Evolutionary conservation across 2,113 vertebrate species (phyloP).

Genomic region (Hydrolagus affinis): DNA sequence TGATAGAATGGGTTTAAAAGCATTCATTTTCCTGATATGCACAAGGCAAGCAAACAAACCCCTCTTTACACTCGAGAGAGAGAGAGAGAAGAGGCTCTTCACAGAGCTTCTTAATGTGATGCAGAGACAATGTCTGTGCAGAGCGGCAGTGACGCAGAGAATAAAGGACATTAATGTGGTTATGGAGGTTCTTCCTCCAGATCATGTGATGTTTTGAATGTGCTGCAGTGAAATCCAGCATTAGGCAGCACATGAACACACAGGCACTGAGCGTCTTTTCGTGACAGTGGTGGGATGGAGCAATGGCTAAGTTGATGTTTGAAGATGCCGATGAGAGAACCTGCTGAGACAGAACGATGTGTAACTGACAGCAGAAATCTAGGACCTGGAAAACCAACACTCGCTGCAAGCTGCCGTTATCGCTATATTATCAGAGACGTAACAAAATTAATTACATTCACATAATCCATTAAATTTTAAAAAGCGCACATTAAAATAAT

Average conservation of each 20-base stretch:
- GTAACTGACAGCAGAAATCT: constrained; percentile 28
- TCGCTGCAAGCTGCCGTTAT: background rate
- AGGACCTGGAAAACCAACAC: too few relatives aligned
- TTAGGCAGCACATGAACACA: constrained; percentile 22
- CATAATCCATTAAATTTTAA: background rate
- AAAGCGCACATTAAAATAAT: too few relatives aligned
- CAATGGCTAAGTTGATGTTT: constrained; percentile 25
- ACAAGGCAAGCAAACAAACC: background rate
- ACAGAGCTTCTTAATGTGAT: background rate
- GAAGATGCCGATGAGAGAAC: constrained; percentile 8
- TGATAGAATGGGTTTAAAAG: background rate
- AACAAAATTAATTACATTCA: background rate
- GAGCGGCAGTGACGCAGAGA: background rate
- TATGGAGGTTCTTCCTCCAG: constrained; percentile 15
- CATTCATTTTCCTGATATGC: background rate
- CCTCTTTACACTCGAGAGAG: background rate
- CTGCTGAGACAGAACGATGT: constrained; percentile 3
- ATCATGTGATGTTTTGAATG: constrained; percentile 15
- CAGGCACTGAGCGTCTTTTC: background rate
- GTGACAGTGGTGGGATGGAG: constrained; percentile 13
- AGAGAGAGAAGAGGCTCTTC: background rate
- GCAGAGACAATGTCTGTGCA: background rate
- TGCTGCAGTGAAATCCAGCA: constrained; percentile 2
- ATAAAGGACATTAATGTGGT: background rate
- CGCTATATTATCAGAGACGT: background rate